Evolutionary conservation across 2,113 vertebrate species (phyloP).

Genomic region (Delphinapterus leucas): DNA sequence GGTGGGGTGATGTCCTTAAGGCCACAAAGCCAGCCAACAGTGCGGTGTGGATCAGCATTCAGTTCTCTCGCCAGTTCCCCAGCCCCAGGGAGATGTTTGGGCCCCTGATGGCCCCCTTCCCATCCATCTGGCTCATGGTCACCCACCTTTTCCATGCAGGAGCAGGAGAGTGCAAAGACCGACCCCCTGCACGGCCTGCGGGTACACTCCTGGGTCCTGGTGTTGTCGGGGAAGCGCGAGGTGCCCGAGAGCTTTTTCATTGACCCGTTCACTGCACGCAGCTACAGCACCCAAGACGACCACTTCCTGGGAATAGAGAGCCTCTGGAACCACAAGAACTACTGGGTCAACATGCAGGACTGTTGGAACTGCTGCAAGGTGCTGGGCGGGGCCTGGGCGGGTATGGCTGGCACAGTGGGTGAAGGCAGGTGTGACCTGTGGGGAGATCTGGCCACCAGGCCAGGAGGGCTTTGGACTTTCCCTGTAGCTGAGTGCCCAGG

Average conservation of each 20-base stretch:
- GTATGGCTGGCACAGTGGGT: rapidly evolving
- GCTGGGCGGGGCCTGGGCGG: rapidly evolving
- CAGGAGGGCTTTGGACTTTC: background rate
- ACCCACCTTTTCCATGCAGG: conserved; percentile 73
- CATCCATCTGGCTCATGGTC: background rate
- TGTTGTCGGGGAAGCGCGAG: conserved; percentile 88
- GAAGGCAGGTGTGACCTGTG: background rate
- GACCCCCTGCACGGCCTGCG: conserved; percentile 87
- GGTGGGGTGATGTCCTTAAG: background rate
- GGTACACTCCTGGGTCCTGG: conserved; percentile 94
- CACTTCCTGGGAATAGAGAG: conserved; percentile 94
- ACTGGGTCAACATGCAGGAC: conserved; percentile 96
- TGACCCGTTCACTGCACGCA: conserved; percentile 87
- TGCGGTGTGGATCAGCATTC: background rate
- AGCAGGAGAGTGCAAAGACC: conserved; percentile 43
- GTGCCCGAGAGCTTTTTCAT: conserved; percentile 92
- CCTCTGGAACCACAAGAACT: conserved; percentile 93
- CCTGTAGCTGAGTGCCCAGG: background rate
- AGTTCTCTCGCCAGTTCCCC: background rate
- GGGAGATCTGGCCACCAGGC: no score
- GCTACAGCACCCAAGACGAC: conserved; percentile 79
- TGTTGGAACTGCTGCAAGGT: conserved; percentile 89
- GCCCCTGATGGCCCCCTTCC: background rate
- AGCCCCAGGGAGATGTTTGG: background rate
- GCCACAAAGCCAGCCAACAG: background rate